Conservation (phyloP, 2,888 invertebrate genomes). For the Xylocampa areola region DNA sequence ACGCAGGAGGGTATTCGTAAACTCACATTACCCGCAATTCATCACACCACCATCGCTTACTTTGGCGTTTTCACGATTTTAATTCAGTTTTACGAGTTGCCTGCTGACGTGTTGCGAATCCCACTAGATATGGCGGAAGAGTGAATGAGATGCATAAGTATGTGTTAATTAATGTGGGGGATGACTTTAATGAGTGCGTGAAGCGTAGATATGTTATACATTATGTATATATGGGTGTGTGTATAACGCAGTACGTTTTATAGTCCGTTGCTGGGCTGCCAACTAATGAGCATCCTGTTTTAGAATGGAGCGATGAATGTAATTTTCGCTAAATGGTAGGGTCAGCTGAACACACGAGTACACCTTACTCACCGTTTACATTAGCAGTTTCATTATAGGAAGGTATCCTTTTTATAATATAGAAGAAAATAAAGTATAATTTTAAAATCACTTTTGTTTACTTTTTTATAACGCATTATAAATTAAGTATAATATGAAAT, state of each 20-base stretch:
- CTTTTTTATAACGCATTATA: no score
- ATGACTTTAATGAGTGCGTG: slow-evolving; percentile 39
- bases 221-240: slow-evolving; percentile 7
- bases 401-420: no score
- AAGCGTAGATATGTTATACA: slow-evolving; percentile 28
- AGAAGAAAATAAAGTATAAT: no score
- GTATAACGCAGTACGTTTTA: slow-evolving; percentile 27
- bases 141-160: slow-evolving; percentile 41
- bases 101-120: slow-evolving; percentile 27
- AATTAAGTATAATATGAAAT: no score
- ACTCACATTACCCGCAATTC: slow-evolving; percentile 80
- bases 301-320: slow-evolving; percentile 29
- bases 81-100: slow-evolving; percentile 71
- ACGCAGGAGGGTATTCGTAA: slow-evolving; percentile 56
- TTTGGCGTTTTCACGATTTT: slow-evolving; percentile 75
- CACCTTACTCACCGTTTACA: no score
- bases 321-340: slow-evolving; percentile 31
- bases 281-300: slow-evolving; percentile 36
- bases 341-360: slow-evolving; percentile 8
- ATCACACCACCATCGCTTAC: slow-evolving; percentile 74
- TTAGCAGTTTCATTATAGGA: no score
- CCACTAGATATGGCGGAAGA: slow-evolving; percentile 31
- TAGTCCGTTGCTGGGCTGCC: slow-evolving; percentile 29
- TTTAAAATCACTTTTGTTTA: no score
- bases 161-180: slow-evolving; percentile 48